Base-by-base conservation (phyloP, 2,797 vertebrate species). In the Catostomus latipinnis region DNA sequence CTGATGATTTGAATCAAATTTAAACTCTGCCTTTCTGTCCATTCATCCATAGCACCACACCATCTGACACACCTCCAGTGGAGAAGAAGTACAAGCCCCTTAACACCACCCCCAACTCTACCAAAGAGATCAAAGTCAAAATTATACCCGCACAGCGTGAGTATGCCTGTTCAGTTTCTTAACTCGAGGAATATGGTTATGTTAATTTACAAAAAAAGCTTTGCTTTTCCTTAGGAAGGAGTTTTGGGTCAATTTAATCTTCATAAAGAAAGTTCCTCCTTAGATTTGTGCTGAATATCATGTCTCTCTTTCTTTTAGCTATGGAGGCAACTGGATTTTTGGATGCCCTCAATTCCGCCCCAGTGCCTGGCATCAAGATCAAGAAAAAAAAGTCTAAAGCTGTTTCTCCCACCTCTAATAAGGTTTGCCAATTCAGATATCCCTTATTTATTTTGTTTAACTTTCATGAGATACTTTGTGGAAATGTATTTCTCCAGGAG, bases 111-210 rank as follows among this genome's bases (percentile, higher is more conserved):
- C 95, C 96, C 0, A 99, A 98, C 57, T 85, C 96, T 1, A 87
- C 96, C 91, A 99, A 99, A 91, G 97, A 99, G 87, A 98, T 98
- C 89, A 98, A 98, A 95, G 96, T 98, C 80, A 98, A 98, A 89
- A 95, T 98, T 88, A 98, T 98, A 83, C 97, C 97, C 0, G 91
- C 97, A 0, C 97, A 97, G 45, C 97, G 97, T 98, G 91, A 94
- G 94, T 84, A 73, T 34, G 22, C 11, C 18, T 6, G 53, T 68
- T 63, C 66, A 61, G 56, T 9, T 43, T 7, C 7, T 48, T 14
- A 14, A 14, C n/a, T 45, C 1, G 9, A 66, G 48, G 1, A 52
- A 52, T 54, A 63, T 14, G 58, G 63, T 78, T 71, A 63, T 61
- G 14, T 62, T 70, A 48, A 78, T 54, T 7, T 11, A 56, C 8